Evolutionary conservation across 2,888 invertebrate genomes (phyloP).

Genomic region (Perdita meconis): DNA sequence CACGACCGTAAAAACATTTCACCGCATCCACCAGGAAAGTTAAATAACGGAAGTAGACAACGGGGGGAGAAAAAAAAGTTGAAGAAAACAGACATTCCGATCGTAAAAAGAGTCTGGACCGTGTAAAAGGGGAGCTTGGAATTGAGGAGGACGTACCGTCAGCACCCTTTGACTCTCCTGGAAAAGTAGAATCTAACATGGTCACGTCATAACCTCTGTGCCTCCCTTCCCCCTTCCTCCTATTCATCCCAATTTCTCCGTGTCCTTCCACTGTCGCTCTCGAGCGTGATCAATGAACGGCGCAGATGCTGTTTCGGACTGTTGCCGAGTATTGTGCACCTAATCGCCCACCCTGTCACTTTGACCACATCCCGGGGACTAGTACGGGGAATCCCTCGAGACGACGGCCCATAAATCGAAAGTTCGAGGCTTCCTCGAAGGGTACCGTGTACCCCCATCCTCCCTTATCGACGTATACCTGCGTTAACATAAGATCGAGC

Average conservation of each 20-base stretch:
- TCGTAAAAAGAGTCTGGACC: constrained; percentile 56
- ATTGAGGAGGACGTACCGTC: constrained; percentile 55
- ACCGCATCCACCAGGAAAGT: neutral
- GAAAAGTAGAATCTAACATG: constrained; percentile 61
- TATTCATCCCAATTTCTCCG: constrained; percentile 49
- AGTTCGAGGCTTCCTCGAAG: constrained; percentile 77
- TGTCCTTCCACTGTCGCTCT: constrained; percentile 55
- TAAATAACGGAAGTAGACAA: neutral
- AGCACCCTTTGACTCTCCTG: constrained; percentile 34
- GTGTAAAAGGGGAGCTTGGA: constrained; percentile 52
- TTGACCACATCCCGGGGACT: constrained; percentile 79
- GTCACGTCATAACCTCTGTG: constrained; percentile 69
- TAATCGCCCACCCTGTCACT: constrained; percentile 84
- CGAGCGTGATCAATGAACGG: constrained; percentile 82
- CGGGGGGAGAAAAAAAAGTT: constrained; percentile 23
- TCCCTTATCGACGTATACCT: constrained; percentile 68
- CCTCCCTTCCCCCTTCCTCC: no score
- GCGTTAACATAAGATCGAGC: constrained; percentile 76
- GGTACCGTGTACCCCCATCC: constrained; percentile 66
- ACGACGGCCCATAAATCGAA: constrained; percentile 83
- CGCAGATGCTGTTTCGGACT: constrained; percentile 82
- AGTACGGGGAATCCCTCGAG: constrained; percentile 71
- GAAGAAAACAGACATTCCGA: constrained; percentile 27
- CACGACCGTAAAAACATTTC: neutral
- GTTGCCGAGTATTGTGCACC: constrained; percentile 82